These are phyloP conservation scores for Brachyptera risi DNA, from an alignment of 2,888 invertebrate species.

Conservation along the genomic window DNA sequence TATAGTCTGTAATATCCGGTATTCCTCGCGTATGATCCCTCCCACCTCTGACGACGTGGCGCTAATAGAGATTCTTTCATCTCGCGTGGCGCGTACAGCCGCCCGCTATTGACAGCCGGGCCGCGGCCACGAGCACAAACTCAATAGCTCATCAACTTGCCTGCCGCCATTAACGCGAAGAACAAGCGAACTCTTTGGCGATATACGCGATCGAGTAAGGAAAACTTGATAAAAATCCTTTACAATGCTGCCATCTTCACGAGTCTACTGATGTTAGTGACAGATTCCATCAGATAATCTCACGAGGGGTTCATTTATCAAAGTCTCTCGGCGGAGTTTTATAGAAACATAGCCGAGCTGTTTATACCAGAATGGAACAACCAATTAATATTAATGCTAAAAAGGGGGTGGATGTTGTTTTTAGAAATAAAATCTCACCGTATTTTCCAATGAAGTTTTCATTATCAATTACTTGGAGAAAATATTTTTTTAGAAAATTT, in stretches of 20 bases:
- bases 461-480: too few species aligned
- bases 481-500: too few species aligned
- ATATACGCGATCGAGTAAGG: conserved; percentile 12
- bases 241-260: conserved; percentile 16
- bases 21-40: too few species aligned
- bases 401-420: too few species aligned
- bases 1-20: too few species aligned
- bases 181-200: conserved; percentile 15
- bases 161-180: conserved; percentile 4
- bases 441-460: too few species aligned
- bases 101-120: conserved; percentile 19
- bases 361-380: too few species aligned
- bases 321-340: too few species aligned
- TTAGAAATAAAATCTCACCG: too few species aligned
- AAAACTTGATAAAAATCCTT: conserved; percentile 21
- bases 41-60: too few species aligned
- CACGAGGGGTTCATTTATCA: conserved; percentile 15
- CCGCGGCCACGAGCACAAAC: conserved; percentile 16
- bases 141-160: conserved; percentile 19
- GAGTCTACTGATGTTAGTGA: conserved; percentile 1
- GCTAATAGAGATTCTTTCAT: conserved; percentile 10
- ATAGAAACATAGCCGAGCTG: too few species aligned
- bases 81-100: background rate
- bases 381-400: too few species aligned
- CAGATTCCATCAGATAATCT: conserved; percentile 19